phyloP scores from a whole-genome alignment of 2,797 vertebrate genomes.

The Spinus pinus region DNA sequence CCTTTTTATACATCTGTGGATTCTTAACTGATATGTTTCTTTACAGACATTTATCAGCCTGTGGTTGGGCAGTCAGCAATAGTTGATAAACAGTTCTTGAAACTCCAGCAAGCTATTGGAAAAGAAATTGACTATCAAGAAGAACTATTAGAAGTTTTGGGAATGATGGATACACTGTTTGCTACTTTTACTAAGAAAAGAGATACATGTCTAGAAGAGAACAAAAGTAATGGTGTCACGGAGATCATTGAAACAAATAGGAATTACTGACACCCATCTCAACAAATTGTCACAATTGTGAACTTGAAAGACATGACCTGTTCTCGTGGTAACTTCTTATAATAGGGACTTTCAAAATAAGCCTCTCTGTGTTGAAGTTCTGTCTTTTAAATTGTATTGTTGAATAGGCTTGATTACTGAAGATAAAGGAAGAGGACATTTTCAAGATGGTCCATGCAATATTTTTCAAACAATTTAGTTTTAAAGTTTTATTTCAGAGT shows the following conservation, averaged over 20 bases:
- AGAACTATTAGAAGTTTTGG: slow-evolving; percentile 90
- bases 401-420: not conserved
- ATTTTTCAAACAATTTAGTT: not conserved
- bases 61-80: slow-evolving; percentile 86
- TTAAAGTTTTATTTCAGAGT: not conserved
- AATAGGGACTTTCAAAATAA: not conserved
- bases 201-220: slow-evolving; percentile 56
- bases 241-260: not conserved
- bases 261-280: not conserved
- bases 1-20: fast-evolving
- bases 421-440: not conserved
- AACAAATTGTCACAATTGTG: not conserved
- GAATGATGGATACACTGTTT: slow-evolving; percentile 96
- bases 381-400: not conserved
- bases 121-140: slow-evolving; percentile 90
- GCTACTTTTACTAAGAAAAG: slow-evolving; percentile 84
- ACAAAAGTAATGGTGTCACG: slow-evolving; percentile 68
- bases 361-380: not conserved
- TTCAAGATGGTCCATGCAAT: slow-evolving; percentile 1
- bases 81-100: slow-evolving; percentile 88
- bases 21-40: not conserved
- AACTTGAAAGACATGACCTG: not conserved
- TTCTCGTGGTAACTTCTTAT: not conserved
- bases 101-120: slow-evolving; percentile 86
- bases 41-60: slow-evolving; percentile 87